A percentile compares a stretch with the other conserved stretches of the same genome.
Conservation (phyloP, 2,888 invertebrate genomes). For the Ectobius pallidus region DNA sequence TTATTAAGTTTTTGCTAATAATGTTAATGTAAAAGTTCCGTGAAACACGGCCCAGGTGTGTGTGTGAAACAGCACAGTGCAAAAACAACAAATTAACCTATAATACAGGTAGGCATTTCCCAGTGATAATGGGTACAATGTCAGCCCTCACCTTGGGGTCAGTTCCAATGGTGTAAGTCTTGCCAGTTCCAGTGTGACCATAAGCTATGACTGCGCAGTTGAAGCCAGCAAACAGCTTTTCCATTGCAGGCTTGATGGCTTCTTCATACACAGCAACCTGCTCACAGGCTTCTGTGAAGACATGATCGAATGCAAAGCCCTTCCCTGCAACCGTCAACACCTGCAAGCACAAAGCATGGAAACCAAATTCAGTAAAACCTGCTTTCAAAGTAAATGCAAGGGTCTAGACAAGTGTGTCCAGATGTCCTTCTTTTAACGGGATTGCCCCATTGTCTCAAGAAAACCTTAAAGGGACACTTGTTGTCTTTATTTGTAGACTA, state of each 20-base stretch:
- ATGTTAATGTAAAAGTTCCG: too few relatives aligned
- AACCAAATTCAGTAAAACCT: neutral
- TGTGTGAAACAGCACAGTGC: too few relatives aligned
- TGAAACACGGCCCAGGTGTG: too few relatives aligned
- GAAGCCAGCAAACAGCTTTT: neutral
- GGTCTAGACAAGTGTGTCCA: neutral
- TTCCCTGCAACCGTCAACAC: neutral
- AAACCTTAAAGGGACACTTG: neutral
- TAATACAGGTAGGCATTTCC: too few relatives aligned
- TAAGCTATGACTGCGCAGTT: conserved; percentile 11
- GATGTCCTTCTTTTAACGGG: too few relatives aligned
- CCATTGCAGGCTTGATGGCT: neutral
- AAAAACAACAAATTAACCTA: too few relatives aligned
- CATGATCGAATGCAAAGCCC: neutral
- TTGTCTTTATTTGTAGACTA: neutral
- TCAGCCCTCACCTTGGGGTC: conserved; percentile 7
- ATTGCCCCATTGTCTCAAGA: neutral
- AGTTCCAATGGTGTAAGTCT: conserved; percentile 11
- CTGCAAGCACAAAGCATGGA: neutral
- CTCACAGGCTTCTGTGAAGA: neutral
- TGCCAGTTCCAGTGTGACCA: conserved; percentile 16
- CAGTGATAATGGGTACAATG: too few relatives aligned
- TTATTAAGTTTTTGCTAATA: too few relatives aligned
- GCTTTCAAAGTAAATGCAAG: neutral
- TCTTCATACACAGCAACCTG: neutral